Conservation (phyloP, 2,113 vertebrate species). For the Gymnobelideus leadbeateri region DNA sequence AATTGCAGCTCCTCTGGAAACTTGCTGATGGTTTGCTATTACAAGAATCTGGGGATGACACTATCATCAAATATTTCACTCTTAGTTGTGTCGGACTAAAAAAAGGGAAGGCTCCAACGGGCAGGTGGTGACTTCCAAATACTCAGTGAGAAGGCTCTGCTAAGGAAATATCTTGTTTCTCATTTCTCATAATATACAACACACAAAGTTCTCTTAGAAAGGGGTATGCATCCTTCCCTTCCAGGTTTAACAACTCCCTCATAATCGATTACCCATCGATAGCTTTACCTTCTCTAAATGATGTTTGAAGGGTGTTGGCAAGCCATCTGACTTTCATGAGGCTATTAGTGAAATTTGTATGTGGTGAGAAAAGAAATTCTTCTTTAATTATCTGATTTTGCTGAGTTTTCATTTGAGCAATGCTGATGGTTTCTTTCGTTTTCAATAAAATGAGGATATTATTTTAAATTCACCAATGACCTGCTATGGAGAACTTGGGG, state of each 20-base stretch:
- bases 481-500: slow-evolving; percentile 69
- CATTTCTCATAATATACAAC: slow-evolving; percentile 78
- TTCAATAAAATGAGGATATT: slow-evolving; percentile 43
- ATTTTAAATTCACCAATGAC: slow-evolving; percentile 46
- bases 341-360: slow-evolving; percentile 65
- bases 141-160: slow-evolving; percentile 71
- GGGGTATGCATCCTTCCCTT: slow-evolving; percentile 69
- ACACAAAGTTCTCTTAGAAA: slow-evolving; percentile 73
- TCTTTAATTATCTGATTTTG: slow-evolving; percentile 49
- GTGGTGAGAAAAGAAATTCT: neutral
- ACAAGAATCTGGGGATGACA: slow-evolving; percentile 82
- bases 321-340: slow-evolving; percentile 70
- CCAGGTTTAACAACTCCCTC: slow-evolving; percentile 74
- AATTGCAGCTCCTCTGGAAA: slow-evolving; percentile 73
- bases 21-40: slow-evolving; percentile 81
- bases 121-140: slow-evolving; percentile 82
- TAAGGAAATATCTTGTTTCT: slow-evolving; percentile 70
- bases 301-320: slow-evolving; percentile 78
- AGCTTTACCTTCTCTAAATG: slow-evolving; percentile 74
- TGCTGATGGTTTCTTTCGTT: slow-evolving; percentile 19
- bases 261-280: slow-evolving; percentile 74
- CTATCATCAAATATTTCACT: slow-evolving; percentile 78
- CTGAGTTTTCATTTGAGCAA: slow-evolving; percentile 35
- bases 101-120: slow-evolving; percentile 74
- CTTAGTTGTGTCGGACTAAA: slow-evolving; percentile 80